These are phyloP conservation scores for Narcine bancroftii DNA, from an alignment of 2,113 vertebrate genomes.

Conservation along the genomic window DNA sequence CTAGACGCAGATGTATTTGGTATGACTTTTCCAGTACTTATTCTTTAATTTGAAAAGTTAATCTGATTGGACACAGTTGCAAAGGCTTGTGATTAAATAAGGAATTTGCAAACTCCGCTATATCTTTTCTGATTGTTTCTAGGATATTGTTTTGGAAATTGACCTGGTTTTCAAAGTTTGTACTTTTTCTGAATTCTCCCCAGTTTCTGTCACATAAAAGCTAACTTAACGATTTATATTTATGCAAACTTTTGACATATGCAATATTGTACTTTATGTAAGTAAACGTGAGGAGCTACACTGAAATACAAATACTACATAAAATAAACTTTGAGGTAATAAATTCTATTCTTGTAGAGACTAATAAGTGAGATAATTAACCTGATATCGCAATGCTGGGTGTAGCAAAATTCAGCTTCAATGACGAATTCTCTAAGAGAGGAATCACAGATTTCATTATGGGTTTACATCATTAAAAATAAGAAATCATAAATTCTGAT, in stretches of 20 bases:
- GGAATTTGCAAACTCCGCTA: not conserved
- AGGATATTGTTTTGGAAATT: not conserved
- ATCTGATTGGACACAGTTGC: no score
- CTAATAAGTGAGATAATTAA: not conserved
- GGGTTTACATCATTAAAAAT: not conserved
- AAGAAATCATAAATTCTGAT: not conserved
- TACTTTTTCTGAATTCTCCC: not conserved
- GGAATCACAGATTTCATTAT: not conserved
- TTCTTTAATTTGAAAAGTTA: not conserved
- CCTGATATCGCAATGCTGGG: not conserved
- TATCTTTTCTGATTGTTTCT: not conserved
- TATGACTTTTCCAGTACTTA: not conserved
- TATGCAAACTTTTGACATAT: not conserved
- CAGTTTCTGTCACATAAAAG: not conserved
- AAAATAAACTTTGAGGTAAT: not conserved
- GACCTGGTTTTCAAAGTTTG: not conserved
- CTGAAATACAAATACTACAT: not conserved
- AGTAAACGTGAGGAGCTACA: not conserved
- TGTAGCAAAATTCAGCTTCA: constrained; percentile 7
- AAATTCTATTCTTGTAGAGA: not conserved
- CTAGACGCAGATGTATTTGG: not conserved
- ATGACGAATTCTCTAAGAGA: not conserved
- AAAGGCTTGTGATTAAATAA: not conserved
- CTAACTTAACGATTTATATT: not conserved
- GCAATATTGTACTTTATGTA: not conserved